A percentile compares a stretch with the other conserved stretches of the same genome.
Conservation (phyloP, 2,113 vertebrate genomes). For the Eleginops maclovinus region DNA sequence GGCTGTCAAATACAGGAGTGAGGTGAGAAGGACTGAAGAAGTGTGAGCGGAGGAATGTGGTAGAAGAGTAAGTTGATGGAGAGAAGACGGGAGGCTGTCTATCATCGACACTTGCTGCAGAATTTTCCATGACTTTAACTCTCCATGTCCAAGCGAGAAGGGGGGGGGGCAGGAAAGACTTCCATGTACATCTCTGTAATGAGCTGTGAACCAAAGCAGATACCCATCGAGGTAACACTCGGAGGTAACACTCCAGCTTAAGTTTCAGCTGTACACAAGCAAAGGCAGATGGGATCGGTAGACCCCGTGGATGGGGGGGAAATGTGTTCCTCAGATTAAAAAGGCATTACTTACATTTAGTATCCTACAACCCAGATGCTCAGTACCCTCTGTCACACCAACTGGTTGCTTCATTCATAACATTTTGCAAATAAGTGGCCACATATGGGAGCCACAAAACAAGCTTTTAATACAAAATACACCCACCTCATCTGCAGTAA, state of each 20-base stretch:
- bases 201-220: slow-evolving; percentile 50
- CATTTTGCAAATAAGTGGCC: slow-evolving; percentile 20
- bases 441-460: slow-evolving; percentile 16
- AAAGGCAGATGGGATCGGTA: slow-evolving; percentile 40
- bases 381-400: slow-evolving; percentile 19
- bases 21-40: slow-evolving; percentile 51
- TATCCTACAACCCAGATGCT: slow-evolving; percentile 35
- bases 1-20: slow-evolving; percentile 55
- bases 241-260: slow-evolving; percentile 37
- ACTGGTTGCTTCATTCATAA: slow-evolving; percentile 25
- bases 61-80: slow-evolving; percentile 49
- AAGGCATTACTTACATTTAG: slow-evolving; percentile 38
- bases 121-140: slow-evolving; percentile 71
- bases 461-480: slow-evolving; percentile 1
- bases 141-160: slow-evolving; percentile 36
- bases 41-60: slow-evolving; percentile 66
- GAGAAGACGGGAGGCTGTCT: slow-evolving; percentile 65
- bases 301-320: slow-evolving; percentile 17
- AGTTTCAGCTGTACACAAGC: slow-evolving; percentile 35
- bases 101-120: slow-evolving; percentile 54
- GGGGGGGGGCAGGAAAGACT: slow-evolving; percentile 34
- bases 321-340: slow-evolving; percentile 53
- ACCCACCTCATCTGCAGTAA: neutral
- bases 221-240: slow-evolving; percentile 16
- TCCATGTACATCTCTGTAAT: slow-evolving; percentile 52